Evolutionary conservation across 2,113 vertebrate species (phyloP), one percentile per base, ranked within the genome.

Genomic region (Scortum barcoo): DNA sequence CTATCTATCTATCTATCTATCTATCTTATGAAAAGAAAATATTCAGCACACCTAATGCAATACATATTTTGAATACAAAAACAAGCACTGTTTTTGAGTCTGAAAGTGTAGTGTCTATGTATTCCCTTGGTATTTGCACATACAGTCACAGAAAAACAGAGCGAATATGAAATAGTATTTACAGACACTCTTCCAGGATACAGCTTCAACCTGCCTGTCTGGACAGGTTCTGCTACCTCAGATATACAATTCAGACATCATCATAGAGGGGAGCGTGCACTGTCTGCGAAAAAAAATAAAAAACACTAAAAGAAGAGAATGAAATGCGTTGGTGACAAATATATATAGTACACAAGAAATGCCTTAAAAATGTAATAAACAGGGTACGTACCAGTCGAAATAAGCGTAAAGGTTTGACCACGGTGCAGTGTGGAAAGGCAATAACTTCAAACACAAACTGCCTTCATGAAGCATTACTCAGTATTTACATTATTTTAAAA

Each of bases 91-190:
- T 28, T 81, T 67, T 33, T 57, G 7, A 48, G 7, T 51, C 22
- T 62, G 24, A 61, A 65, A 65, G 56, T 40, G 17, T 26, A 56
- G 42, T 19, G 24, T 67, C 20, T 44, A 9, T 54, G 48, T 68
- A 74, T 82, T 86, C 65, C 78, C 57, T 66, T 74, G 67, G 78
- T 80, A 73, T 44, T 79, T 77, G 13, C 53, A 57, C 20, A 42
- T 72, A 33, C 28, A 69, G 66, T 33, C 44, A 71, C 28, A 77
- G 38, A 80, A 38, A 28, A 72, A 76, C 67, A 66, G 62, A 65
- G 73, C 78, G 76, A 85, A 90, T 83, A 85, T 70, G 63, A 80
- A 78, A 73, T n/a, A 22, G 13, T 82, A 66, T 85, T 83, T 78
- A 77, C 33, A 68, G 75, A 60, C 65, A 50, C 61, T 46, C 28